Evolutionary conservation across 92 coral and sea anemone genomes (phyloP), one percentile per base, ranked within the genome.

Genomic region (Phenganax subtilis): DNA sequence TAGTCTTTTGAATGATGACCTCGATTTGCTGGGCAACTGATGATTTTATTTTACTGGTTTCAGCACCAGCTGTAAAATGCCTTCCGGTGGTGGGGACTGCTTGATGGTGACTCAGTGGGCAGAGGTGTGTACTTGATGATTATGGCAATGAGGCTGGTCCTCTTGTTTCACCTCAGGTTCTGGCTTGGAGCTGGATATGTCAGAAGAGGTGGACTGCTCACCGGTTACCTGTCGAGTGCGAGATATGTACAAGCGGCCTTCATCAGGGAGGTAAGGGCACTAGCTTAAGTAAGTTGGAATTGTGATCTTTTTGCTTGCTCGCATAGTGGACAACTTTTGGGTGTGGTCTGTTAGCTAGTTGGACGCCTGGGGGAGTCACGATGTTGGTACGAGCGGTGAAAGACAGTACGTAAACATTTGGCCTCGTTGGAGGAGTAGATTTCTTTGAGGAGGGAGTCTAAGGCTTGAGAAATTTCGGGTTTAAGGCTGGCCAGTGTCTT

Each of bases 21-120:
- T 71, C 85, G 44, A 55, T 70, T n/a, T 63, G 29, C 2, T 82
- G 57, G 4, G 80, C 71, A 79, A 30, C 57, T 17, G 64, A 63
- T 29, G 31, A 51, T n/a, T 77, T 64, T 14, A 85, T 85, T 65
- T 54, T 67, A 44, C 75, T 89, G 60, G 87, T 80, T 58, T 86
- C 87, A 10, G 89, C 89, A 10, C 85, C 91, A 87, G 67, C 51
- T 69, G 87, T 86, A 71, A 72, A 72, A 86, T 14, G 82, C 92
- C 10, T 72, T 80, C 81, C 80, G 47, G 75, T 84, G 81, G 25
- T 3, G 91, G 84, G 15, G 91, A 89, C 75, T 82, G 80, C 51
- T 82, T 85, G 0, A 87, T 69, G 81, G 85, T 81, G 54, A 86
- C 87, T 51, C 87, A 66, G 30, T 83, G 88, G 10, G 87, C 84